Evolutionary conservation across 2,797 vertebrate genomes (phyloP), one percentile per base, ranked within the genome.

Genomic region (Pseudomugil gertrudae): DNA sequence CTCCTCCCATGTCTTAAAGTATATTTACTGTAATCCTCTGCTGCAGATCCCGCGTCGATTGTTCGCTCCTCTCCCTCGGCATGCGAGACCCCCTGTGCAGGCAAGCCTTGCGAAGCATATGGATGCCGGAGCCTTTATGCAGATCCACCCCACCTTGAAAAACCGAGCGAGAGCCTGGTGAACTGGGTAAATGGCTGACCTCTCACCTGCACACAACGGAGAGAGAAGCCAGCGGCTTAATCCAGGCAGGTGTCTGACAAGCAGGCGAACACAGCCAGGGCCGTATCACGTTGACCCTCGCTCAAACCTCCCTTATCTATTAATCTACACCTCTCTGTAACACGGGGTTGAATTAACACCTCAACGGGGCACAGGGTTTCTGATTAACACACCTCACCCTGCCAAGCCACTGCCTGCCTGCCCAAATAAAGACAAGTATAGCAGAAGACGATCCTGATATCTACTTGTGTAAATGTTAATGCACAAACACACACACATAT

Each of bases 231-330:
- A 86, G 93, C 93, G 93, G 95, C 94, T 96, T 99, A 98, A 98
- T 98, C 96, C 95, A 95, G 94, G 94, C 95, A 95, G 96, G 95
- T 96, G 96, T 97, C 95, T 96, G 96, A 98, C 96, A 97, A 96
- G 96, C 92, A 84, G 93, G 93, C 81, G 94, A 94, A 96, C 95
- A 95, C 92, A 93, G 94, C 88, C 94, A 92, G 96, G 95, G 95
- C 95, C 93, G 94, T 95, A 95, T 96, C 95, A 80, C 92, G 81
- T 92, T 96, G 97, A 98, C 97, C 97, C 95, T 93, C 92, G 80
- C 90, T 82, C 92, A 94, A 94, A 95, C 94, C 94, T 95, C 93
- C 95, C 95, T 96, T 98, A 98, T 98, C 97, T 95, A 95, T 96
- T 98, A 96, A 98, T 99, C 97, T 98, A 96, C 96, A 95, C 95